phyloP scores from a whole-genome alignment of 2,888 invertebrate species.

The Arrhopalites spinosus region DNA sequence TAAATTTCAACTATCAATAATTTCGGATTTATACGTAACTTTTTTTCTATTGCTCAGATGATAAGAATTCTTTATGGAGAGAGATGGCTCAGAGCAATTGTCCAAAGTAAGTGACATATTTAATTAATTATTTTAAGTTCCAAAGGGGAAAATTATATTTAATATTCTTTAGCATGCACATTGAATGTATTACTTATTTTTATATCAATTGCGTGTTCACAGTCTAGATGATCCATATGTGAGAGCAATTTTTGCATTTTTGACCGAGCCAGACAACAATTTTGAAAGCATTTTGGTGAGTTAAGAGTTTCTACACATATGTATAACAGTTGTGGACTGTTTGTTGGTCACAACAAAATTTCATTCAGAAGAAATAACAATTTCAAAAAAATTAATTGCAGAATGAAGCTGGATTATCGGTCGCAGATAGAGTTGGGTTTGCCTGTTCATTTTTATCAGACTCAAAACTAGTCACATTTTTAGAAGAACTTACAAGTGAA shows the following conservation, averaged over 20 bases:
- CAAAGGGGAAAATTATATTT: too few relatives aligned
- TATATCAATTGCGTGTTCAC: too few relatives aligned
- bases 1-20: too few relatives aligned
- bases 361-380: background rate
- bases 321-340: background rate
- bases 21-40: too few relatives aligned
- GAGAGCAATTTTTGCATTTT: slow-evolving; percentile 86
- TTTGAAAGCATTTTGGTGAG: slow-evolving; percentile 78
- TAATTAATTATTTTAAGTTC: too few relatives aligned
- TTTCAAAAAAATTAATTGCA: slow-evolving; percentile 60
- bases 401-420: slow-evolving; percentile 81
- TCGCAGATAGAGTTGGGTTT: slow-evolving; percentile 89
- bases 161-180: too few relatives aligned
- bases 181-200: too few relatives aligned
- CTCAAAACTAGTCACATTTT: slow-evolving; percentile 75
- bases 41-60: slow-evolving; percentile 66
- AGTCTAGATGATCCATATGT: slow-evolving; percentile 84
- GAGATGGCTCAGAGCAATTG: slow-evolving; percentile 75
- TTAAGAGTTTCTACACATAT: background rate
- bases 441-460: slow-evolving; percentile 86
- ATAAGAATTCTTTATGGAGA: slow-evolving; percentile 78
- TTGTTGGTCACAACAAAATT: background rate
- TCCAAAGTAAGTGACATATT: slow-evolving; percentile 62
- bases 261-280: slow-evolving; percentile 77
- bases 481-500: slow-evolving; percentile 71